phyloP scores from a whole-genome alignment of 2,888 invertebrate genomes.

The Galerucella pusilla region DNA sequence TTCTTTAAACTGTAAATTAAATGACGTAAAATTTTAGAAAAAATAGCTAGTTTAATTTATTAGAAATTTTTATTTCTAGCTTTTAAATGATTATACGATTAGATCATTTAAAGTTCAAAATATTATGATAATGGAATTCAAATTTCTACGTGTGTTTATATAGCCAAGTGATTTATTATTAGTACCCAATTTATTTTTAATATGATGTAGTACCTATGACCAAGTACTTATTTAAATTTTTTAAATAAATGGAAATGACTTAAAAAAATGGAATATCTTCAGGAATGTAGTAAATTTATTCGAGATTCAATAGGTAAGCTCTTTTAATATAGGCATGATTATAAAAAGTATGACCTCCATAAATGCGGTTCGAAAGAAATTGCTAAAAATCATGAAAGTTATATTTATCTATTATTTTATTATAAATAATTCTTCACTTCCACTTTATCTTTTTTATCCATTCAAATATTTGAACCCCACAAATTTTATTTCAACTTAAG shows the following conservation, averaged over 20 bases:
- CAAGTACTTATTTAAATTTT: not conserved
- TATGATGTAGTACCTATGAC: not conserved
- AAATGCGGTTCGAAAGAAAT: no score
- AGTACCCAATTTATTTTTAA: not conserved
- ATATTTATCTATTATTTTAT: no score
- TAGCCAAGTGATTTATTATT: not conserved
- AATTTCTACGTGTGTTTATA: not conserved
- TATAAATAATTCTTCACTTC: no score
- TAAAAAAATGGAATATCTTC: conserved; percentile 21
- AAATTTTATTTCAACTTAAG: not conserved
- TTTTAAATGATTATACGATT: not conserved
- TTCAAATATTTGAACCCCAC: no score
- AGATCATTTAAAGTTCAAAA: not conserved
- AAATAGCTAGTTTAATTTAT: not conserved
- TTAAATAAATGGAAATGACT: not conserved
- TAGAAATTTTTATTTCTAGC: not conserved
- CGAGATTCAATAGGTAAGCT: conserved; percentile 38
- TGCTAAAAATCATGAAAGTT: no score
- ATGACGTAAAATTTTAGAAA: not conserved
- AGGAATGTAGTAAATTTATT: conserved; percentile 27
- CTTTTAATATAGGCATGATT: not conserved
- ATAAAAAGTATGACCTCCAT: not conserved
- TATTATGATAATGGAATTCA: not conserved
- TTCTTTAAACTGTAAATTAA: not conserved
- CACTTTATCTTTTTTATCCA: no score